Conservation (phyloP, 2,797 vertebrate species). For the Micropoecilia bifurca region DNA sequence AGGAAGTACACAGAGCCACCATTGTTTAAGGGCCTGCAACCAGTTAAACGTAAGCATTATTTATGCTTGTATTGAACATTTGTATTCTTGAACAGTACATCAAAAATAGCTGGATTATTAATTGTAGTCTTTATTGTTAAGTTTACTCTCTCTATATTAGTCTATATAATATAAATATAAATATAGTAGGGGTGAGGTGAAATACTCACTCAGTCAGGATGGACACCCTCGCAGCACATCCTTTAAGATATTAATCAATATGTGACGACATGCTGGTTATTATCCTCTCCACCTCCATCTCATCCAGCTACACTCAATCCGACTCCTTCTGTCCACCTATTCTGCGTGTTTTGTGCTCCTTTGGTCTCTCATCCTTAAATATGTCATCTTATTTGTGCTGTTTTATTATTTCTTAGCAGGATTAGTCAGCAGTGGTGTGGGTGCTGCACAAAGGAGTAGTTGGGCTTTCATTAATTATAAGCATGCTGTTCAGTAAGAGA, state of each 20-base stretch:
- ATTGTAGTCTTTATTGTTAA: background rate
- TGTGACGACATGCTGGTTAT: slow-evolving; percentile 72
- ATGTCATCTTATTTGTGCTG: slow-evolving; percentile 9
- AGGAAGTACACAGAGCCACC: background rate
- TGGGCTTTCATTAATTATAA: slow-evolving; percentile 70
- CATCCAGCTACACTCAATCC: slow-evolving; percentile 37
- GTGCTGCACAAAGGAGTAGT: slow-evolving; percentile 47
- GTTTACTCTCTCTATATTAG: too few relatives aligned
- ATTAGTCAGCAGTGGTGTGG: slow-evolving; percentile 58
- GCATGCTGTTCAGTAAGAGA: slow-evolving; percentile 55
- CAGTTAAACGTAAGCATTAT: background rate
- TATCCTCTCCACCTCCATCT: slow-evolving; percentile 44
- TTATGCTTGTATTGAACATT: background rate
- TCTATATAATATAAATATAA: too few relatives aligned
- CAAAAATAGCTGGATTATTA: background rate
- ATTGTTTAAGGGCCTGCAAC: background rate
- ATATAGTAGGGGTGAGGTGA: slow-evolving; percentile 35
- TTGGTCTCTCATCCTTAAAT: background rate
- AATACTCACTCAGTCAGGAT: slow-evolving; percentile 70
- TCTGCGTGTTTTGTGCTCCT: slow-evolving; percentile 10
- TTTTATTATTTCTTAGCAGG: slow-evolving; percentile 55
- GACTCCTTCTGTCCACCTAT: slow-evolving; percentile 20
- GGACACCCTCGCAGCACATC: slow-evolving; percentile 48
- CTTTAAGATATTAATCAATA: slow-evolving; percentile 65
- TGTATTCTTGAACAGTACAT: background rate